These are phyloP conservation scores for Chironomus striatipennis DNA, from an alignment of 1,140 invertebrate species.

Conservation along the genomic window DNA sequence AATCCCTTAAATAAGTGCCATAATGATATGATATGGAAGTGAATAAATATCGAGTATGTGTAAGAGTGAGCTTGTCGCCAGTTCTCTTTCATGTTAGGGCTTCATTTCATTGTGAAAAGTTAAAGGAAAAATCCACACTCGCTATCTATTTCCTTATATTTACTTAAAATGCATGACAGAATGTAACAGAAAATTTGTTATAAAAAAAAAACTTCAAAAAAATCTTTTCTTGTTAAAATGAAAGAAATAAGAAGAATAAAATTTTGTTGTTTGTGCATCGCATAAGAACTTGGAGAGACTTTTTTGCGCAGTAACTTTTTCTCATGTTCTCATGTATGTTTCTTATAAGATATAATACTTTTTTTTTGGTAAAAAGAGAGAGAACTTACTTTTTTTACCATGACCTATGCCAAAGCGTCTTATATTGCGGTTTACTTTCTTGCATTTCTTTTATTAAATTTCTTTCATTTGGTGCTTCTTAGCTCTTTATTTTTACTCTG, in stretches of 20 bases:
- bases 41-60: too few species aligned
- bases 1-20: too few species aligned
- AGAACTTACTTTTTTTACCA: constrained; percentile 7
- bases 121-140: too few species aligned
- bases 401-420: neutral
- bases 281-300: neutral
- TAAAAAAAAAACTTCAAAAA: neutral
- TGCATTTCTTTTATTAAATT: constrained; percentile 5
- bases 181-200: too few species aligned
- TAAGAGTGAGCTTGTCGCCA: too few species aligned
- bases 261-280: too few species aligned
- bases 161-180: too few species aligned
- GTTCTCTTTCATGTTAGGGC: too few species aligned
- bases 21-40: too few species aligned
- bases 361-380: neutral
- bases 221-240: neutral
- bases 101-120: too few species aligned
- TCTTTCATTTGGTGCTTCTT: neutral
- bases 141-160: too few species aligned
- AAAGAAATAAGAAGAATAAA: neutral
- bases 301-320: constrained; percentile 12
- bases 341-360: neutral
- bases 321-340: constrained; percentile 6
- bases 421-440: constrained; percentile 13
- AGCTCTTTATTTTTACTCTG: neutral